Conservation (phyloP, 2,797 vertebrate species). For the Epinephelus coioides region DNA sequence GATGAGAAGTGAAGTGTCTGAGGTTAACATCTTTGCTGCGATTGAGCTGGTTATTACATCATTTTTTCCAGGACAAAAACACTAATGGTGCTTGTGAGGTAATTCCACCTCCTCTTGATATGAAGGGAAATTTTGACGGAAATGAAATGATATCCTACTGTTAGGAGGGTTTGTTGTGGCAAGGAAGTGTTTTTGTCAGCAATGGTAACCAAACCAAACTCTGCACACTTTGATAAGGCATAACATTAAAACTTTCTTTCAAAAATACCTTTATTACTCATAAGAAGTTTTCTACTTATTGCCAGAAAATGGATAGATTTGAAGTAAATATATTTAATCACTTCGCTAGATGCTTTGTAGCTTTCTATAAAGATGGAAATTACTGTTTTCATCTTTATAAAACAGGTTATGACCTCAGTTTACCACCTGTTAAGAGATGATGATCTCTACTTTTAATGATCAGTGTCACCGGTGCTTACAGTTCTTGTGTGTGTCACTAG, state of each 20-base stretch:
- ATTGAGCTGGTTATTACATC: neutral
- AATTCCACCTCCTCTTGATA: neutral
- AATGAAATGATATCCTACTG: constrained; percentile 12
- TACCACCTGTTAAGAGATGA: neutral
- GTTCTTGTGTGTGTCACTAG: constrained; percentile 72
- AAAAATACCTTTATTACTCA: neutral
- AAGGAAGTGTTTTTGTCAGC: constrained; percentile 43
- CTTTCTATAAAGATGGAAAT: neutral
- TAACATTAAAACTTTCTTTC: neutral
- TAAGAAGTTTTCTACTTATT: no score
- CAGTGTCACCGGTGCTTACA: neutral
- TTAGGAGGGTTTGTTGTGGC: constrained; percentile 33
- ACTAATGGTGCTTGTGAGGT: neutral
- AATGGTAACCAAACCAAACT: neutral
- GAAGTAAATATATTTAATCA: neutral
- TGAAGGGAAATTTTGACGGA: constrained; percentile 25
- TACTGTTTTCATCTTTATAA: neutral
- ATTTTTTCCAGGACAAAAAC: constrained; percentile 10
- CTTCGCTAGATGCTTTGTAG: neutral
- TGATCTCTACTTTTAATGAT: neutral
- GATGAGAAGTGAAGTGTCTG: constrained; percentile 19
- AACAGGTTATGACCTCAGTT: neutral
- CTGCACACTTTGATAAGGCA: neutral
- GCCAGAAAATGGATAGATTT: neutral
- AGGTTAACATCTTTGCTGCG: constrained; percentile 5